Evolutionary conservation across 2,888 invertebrate genomes (phyloP).

Genomic region (Carpatolechia fugitivella): DNA sequence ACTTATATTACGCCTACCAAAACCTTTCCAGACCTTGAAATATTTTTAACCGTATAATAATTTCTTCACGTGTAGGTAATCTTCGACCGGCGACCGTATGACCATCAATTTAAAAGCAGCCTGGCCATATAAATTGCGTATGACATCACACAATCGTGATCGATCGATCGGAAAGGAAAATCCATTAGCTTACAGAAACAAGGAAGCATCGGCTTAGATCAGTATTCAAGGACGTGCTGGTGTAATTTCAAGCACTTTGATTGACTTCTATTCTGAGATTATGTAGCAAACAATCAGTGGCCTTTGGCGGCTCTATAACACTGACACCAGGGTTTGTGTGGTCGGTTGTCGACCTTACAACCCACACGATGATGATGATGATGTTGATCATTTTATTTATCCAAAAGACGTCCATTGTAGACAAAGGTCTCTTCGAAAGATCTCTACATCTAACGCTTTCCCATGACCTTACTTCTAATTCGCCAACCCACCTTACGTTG

Average conservation of each 20-base stretch:
- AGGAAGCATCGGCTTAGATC: slow-evolving; percentile 27
- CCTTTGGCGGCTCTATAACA: too few species aligned
- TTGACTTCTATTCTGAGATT: background rate
- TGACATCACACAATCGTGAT: slow-evolving; percentile 33
- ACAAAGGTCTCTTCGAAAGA: too few species aligned
- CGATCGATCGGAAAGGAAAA: slow-evolving; percentile 33
- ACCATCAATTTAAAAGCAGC: background rate
- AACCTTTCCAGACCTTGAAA: background rate
- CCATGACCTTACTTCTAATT: too few species aligned
- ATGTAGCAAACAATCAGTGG: too few species aligned
- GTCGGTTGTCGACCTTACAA: too few species aligned
- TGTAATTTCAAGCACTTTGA: background rate
- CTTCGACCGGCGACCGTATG: background rate
- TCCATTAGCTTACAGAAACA: slow-evolving; percentile 32
- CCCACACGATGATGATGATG: too few species aligned
- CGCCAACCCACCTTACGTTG: too few species aligned
- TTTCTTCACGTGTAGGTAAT: background rate
- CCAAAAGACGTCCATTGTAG: too few species aligned
- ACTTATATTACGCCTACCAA: too few species aligned
- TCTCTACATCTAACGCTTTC: too few species aligned
- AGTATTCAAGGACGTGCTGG: slow-evolving; percentile 17
- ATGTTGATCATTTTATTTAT: too few species aligned
- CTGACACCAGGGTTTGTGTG: too few species aligned
- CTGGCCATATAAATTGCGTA: background rate
- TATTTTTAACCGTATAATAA: background rate